Conservation (phyloP, 2,797 vertebrate genomes). For the Hydrocynus forskahlii region DNA sequence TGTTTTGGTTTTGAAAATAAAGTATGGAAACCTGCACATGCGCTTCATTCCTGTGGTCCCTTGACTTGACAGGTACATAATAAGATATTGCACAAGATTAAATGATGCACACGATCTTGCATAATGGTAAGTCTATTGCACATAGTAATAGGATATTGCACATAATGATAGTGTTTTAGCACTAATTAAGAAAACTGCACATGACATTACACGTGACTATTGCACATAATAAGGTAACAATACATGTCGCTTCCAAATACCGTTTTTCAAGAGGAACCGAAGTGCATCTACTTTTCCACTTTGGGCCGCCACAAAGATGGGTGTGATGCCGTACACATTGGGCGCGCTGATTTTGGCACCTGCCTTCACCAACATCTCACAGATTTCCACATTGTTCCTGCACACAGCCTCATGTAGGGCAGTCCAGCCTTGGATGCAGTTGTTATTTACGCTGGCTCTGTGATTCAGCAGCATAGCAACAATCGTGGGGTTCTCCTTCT, state of each 20-base stretch:
- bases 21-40: too few species aligned
- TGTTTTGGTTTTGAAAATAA: too few species aligned
- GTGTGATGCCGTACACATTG: constrained; percentile 86
- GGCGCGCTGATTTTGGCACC: constrained; percentile 85
- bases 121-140: too few species aligned
- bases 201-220: too few species aligned
- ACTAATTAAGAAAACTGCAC: too few species aligned
- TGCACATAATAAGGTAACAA: too few species aligned
- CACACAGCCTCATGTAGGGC: constrained; percentile 88
- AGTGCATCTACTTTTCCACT: constrained; percentile 83
- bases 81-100: too few species aligned
- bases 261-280: constrained; percentile 86
- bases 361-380: constrained; percentile 85
- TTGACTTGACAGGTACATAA: too few species aligned
- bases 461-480: constrained; percentile 81
- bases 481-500: constrained; percentile 78
- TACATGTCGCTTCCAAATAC: constrained; percentile 71
- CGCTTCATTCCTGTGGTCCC: too few species aligned
- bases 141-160: too few species aligned
- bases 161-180: too few species aligned
- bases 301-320: constrained; percentile 90
- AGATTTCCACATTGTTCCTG: constrained; percentile 86
- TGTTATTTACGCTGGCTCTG: constrained; percentile 80
- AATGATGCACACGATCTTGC: too few species aligned
- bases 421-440: constrained; percentile 87